phyloP scores from a whole-genome alignment of 1,140 invertebrate genomes.

The Drosophila sucinea region DNA sequence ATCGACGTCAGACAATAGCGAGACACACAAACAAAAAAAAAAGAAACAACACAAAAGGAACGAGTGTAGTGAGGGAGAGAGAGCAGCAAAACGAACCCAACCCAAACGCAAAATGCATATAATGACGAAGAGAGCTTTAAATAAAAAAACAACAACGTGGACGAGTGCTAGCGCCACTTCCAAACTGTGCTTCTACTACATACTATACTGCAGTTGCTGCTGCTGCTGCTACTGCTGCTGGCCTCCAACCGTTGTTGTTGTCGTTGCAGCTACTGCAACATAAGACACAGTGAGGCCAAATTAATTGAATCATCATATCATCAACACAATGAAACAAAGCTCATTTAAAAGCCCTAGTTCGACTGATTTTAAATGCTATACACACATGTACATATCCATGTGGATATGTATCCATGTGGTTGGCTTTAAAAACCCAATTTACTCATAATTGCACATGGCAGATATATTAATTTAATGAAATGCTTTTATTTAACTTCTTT shows the following conservation, averaged over 20 bases:
- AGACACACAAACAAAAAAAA: conserved; percentile 26
- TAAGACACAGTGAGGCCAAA: conserved; percentile 27
- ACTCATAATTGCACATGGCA: no score
- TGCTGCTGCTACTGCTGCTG: background rate
- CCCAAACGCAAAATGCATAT: conserved; percentile 6
- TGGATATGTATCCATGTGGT: no score
- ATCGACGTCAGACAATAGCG: conserved; percentile 66
- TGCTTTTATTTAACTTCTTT: no score
- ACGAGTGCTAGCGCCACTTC: conserved; percentile 10
- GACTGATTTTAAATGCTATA: no score
- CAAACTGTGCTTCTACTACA: background rate
- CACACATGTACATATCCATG: no score
- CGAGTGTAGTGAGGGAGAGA: conserved; percentile 36
- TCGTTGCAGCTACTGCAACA: conserved; percentile 24
- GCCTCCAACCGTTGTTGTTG: background rate
- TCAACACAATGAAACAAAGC: background rate
- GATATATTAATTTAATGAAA: no score
- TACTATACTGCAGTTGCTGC: background rate
- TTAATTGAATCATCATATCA: background rate
- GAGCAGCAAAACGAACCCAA: conserved; percentile 18
- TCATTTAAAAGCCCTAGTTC: no score
- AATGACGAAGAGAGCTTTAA: conserved; percentile 15
- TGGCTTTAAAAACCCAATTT: no score
- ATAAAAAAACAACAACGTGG: conserved; percentile 2
- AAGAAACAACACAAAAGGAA: conserved; percentile 37